phyloP scores from a whole-genome alignment of 1,140 invertebrate species.

The Drosophila micromelanica region DNA sequence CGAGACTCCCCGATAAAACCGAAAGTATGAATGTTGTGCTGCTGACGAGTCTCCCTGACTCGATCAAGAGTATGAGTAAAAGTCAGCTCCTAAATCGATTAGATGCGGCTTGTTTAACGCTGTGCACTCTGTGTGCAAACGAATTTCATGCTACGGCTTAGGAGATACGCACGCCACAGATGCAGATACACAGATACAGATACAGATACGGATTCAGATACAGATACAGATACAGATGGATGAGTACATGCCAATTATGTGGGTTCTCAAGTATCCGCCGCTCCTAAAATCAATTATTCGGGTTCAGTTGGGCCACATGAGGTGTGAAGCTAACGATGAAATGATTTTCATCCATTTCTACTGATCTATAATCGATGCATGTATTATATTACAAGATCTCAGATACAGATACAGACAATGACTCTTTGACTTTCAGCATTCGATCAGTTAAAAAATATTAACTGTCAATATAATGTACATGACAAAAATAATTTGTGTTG shows the following conservation, averaged over 20 bases:
- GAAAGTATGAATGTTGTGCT: slow-evolving; percentile 13
- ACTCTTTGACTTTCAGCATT: slow-evolving; percentile 28
- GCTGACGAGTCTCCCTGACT: slow-evolving; percentile 17
- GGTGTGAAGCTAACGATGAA: slow-evolving; percentile 69
- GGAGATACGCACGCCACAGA: slow-evolving; percentile 53
- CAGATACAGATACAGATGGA: slow-evolving; percentile 23
- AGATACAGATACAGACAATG: slow-evolving; percentile 12
- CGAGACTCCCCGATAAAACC: slow-evolving; percentile 2
- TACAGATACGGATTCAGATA: slow-evolving; percentile 29
- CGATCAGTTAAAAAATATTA: slow-evolving; percentile 26
- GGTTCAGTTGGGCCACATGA: slow-evolving; percentile 48
- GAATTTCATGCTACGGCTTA: slow-evolving; percentile 64
- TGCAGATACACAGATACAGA: slow-evolving; percentile 44
- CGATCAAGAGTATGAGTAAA: background rate
- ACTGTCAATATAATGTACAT: too few relatives aligned
- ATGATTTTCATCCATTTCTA: slow-evolving; percentile 35
- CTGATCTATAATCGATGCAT: background rate
- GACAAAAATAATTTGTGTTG: too few relatives aligned
- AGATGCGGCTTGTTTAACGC: slow-evolving; percentile 66
- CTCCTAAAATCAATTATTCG: slow-evolving; percentile 66
- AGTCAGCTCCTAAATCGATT: slow-evolving; percentile 63
- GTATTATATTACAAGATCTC: slow-evolving; percentile 10
- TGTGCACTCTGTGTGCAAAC: slow-evolving; percentile 54
- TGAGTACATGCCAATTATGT: slow-evolving; percentile 19
- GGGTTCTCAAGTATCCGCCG: slow-evolving; percentile 52